Percentiles rank a stretch among this genome's conserved stretches.
These are phyloP conservation scores for Hoplostethus atlanticus DNA, from an alignment of 2,797 vertebrate genomes.

Conservation along the genomic window DNA sequence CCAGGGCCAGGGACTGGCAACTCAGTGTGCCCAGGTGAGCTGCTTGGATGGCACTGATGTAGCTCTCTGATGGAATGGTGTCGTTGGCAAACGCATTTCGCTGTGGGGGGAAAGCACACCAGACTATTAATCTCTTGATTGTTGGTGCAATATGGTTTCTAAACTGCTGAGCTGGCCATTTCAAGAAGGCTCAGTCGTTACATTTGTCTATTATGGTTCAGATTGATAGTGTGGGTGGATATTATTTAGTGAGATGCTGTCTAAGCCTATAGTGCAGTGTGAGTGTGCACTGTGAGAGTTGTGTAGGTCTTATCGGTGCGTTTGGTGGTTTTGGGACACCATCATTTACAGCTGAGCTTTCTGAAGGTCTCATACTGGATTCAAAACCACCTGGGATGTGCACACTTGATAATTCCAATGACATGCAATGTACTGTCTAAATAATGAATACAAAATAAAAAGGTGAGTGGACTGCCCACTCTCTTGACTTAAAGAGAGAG, in stretches of 20 bases:
- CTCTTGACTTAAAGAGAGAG: not conserved
- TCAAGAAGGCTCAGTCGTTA: not conserved
- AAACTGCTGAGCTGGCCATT: not conserved
- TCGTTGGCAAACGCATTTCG: conserved; percentile 98
- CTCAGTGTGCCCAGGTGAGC: conserved; percentile 96
- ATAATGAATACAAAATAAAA: too few relatives aligned
- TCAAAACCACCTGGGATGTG: too few relatives aligned
- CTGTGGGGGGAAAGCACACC: conserved; percentile 72
- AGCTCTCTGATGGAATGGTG: conserved; percentile 97
- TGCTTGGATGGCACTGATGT: conserved; percentile 97
- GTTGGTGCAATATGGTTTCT: not conserved
- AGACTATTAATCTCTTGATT: not conserved
- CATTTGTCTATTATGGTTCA: not conserved
- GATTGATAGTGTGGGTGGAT: not conserved
- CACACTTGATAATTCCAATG: too few relatives aligned
- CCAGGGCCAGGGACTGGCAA: conserved; percentile 93
- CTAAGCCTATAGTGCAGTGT: too few relatives aligned
- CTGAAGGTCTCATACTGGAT: not conserved
- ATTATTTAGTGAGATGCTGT: not conserved
- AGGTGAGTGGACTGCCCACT: too few relatives aligned
- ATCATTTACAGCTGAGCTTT: not conserved
- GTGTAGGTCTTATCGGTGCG: not conserved
- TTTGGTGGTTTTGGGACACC: not conserved
- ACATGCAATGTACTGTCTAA: too few relatives aligned
- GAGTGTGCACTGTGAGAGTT: too few relatives aligned